Percentiles rank a stretch among this genome's conserved stretches.
Evolutionary conservation across 2,113 vertebrate genomes (phyloP).

Genomic region (Pseudolaguvia tuberculata): DNA sequence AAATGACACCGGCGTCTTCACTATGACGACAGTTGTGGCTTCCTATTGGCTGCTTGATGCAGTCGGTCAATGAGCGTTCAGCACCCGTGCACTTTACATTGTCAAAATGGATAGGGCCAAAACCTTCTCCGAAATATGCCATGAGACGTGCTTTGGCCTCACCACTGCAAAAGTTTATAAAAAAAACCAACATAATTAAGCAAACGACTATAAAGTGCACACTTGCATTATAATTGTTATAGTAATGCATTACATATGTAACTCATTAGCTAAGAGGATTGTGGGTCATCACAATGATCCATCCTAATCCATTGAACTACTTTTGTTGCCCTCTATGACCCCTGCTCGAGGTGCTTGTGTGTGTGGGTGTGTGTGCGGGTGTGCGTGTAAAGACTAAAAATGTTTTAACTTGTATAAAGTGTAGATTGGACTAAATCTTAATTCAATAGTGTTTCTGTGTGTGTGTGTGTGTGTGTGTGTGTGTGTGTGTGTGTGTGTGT

Average conservation of each 20-base stretch:
- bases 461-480: too few relatives aligned
- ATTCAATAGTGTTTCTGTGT: too few relatives aligned
- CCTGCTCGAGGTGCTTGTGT: slow-evolving; percentile 15
- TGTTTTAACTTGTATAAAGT: too few relatives aligned
- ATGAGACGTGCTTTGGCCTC: slow-evolving; percentile 82
- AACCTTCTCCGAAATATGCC: slow-evolving; percentile 95
- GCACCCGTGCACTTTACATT: slow-evolving; percentile 85
- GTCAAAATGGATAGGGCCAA: slow-evolving; percentile 87
- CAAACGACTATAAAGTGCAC: too few relatives aligned
- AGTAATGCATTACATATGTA: too few relatives aligned
- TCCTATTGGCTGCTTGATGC: slow-evolving; percentile 85
- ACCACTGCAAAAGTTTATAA: slow-evolving; percentile 71
- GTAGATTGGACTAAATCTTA: slow-evolving; percentile 2
- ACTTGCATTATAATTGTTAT: too few relatives aligned
- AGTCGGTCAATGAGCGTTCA: slow-evolving; percentile 82
- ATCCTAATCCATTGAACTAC: slow-evolving; percentile 51
- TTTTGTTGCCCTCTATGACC: slow-evolving; percentile 13
- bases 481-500: too few relatives aligned
- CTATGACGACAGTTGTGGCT: slow-evolving; percentile 93
- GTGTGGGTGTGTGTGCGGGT: too few relatives aligned
- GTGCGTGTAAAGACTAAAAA: too few relatives aligned
- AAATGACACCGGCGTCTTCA: slow-evolving; percentile 94
- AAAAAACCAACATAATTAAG: too few relatives aligned
- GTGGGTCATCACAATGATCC: slow-evolving; percentile 47
- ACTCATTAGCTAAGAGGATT: slow-evolving; percentile 13